Evolutionary conservation across 2,113 vertebrate genomes (phyloP).

Genomic region (Pseudopodoces humilis): DNA sequence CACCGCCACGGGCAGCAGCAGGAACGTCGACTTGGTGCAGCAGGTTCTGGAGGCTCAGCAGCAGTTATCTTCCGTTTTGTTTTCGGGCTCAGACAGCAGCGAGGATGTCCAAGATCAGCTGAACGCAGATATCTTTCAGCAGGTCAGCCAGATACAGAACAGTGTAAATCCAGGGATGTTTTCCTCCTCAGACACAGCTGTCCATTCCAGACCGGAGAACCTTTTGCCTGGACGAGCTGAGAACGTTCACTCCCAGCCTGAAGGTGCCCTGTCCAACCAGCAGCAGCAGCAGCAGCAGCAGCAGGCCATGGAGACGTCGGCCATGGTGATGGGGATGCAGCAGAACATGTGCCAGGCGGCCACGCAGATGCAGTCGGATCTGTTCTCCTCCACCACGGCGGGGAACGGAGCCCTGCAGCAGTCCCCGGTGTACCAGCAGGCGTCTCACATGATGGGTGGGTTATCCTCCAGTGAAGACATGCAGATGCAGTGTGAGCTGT

Average conservation of each 20-base stretch:
- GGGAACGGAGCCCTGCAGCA: conserved; percentile 78
- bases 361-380: conserved; percentile 80
- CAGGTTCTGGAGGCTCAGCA: conserved; percentile 83
- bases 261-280: conserved; percentile 81
- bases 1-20: conserved; percentile 63
- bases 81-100: conserved; percentile 74
- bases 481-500: conserved; percentile 91
- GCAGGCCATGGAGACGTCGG: conserved; percentile 85
- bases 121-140: conserved; percentile 82
- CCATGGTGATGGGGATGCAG: conserved; percentile 83
- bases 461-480: conserved; percentile 77
- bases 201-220: conserved; percentile 74
- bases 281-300: conserved; percentile 86
- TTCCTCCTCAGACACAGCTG: conserved; percentile 72
- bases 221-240: conserved; percentile 76
- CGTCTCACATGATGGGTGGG: conserved; percentile 76
- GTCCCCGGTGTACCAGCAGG: conserved; percentile 77
- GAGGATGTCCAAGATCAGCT: conserved; percentile 82
- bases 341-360: conserved; percentile 80
- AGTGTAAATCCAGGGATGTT: conserved; percentile 75
- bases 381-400: conserved; percentile 82
- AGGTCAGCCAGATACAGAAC: conserved; percentile 80
- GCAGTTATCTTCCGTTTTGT: conserved; percentile 81
- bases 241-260: conserved; percentile 77
- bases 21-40: conserved; percentile 78